A percentile compares a stretch with the other conserved stretches of the same genome.
phyloP scores from a whole-genome alignment of 2,888 invertebrate species.

The Xanthia togata region DNA sequence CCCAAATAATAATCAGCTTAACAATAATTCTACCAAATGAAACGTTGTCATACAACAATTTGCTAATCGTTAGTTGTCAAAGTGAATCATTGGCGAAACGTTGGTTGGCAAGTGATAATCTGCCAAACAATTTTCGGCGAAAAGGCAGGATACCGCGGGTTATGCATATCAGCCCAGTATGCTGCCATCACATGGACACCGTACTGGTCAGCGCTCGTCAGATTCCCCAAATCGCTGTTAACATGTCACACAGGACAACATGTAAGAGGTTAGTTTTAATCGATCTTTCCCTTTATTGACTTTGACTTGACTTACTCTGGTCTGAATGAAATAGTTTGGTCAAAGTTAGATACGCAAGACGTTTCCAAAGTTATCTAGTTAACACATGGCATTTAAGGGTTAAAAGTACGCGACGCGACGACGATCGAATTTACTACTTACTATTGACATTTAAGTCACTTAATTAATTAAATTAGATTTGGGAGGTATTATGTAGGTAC shows the following conservation, averaged over 20 bases:
- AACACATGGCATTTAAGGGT: constrained; percentile 22
- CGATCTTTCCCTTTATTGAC: constrained; percentile 5
- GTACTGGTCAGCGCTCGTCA: neutral
- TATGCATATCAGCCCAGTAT: neutral
- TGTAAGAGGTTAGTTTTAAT: neutral
- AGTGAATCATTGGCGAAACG: no score
- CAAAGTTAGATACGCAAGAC: constrained; percentile 17
- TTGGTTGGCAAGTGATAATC: no score
- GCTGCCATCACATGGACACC: neutral
- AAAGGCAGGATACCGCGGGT: no score
- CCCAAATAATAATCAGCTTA: no score
- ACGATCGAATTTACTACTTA: constrained; percentile 32
- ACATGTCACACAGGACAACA: neutral
- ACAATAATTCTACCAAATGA: no score
- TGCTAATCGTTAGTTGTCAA: no score
- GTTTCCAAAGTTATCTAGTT: constrained; percentile 43
- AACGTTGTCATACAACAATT: no score
- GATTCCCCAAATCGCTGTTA: neutral
- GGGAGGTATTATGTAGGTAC: neutral
- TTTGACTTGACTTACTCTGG: neutral
- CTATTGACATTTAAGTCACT: constrained; percentile 20
- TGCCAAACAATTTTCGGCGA: no score
- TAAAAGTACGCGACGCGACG: neutral
- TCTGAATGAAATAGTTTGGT: constrained; percentile 25
- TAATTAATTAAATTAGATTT: constrained; percentile 21